phyloP scores from a whole-genome alignment of 2,113 vertebrate genomes.

The Cepphus grylle region DNA sequence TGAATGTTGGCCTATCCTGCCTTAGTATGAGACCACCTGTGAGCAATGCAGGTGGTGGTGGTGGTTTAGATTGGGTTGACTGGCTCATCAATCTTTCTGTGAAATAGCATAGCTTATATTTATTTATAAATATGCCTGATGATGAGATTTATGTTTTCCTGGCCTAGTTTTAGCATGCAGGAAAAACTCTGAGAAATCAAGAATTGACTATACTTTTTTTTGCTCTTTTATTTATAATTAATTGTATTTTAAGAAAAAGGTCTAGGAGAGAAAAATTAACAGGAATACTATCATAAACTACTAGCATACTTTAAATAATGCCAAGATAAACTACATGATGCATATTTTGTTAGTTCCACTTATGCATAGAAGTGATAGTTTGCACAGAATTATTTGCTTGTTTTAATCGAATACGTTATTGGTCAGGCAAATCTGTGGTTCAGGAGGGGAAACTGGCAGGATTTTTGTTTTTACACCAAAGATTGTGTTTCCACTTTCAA shows the following conservation, averaged over 20 bases:
- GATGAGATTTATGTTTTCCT: not conserved
- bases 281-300: not conserved
- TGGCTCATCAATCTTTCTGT: not conserved
- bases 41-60: fast-evolving
- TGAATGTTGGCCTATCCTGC: not conserved
- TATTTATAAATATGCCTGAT: not conserved
- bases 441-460: not conserved
- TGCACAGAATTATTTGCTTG: not conserved
- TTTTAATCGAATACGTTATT: not conserved
- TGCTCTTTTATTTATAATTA: not conserved
- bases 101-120: not conserved
- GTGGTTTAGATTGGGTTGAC: not conserved
- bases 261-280: not conserved
- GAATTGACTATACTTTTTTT: not conserved
- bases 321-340: not conserved
- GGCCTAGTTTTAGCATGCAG: not conserved
- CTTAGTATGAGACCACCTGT: not conserved
- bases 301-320: not conserved
- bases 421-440: not conserved
- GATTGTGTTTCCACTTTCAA: not conserved
- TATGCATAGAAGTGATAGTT: not conserved
- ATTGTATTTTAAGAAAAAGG: not conserved
- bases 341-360: not conserved
- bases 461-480: not conserved
- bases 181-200: not conserved